Base-by-base conservation (phyloP, 2,113 vertebrate species). In the Sinosuthora webbiana region DNA sequence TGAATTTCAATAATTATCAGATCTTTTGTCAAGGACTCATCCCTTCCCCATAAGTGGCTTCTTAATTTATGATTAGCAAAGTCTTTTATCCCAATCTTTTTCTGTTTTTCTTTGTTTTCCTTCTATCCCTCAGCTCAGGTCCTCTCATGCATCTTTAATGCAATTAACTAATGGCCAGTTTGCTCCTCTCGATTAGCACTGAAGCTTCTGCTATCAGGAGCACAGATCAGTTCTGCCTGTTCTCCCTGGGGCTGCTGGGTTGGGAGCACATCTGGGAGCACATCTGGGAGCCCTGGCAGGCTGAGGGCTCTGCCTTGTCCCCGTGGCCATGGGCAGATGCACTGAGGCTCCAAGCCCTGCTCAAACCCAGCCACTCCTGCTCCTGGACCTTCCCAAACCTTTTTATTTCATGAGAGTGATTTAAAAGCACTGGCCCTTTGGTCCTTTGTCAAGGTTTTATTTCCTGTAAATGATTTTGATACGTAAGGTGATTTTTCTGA, bases 121-220 rank as follows among this genome's bases (percentile, higher is more conserved):
- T 87, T 82, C 53, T 75, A 62, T 68, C 20, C 47, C 70, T 77
- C 63, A 73, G 49, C 70, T 90, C 55, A 57, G 55, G 41, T 83
- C 63, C 78, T 85, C 88, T 90, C 67, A 80, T 93, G 82, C 79
- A 63, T 65, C 63, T 88, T 92, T 90, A 93, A 95, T 95, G 79
- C 79, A 93, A 91, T 96, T 96, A 89, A 55, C 80, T 95, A 94
- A 94, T 90, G 68, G 79, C 85, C 83, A 63, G 70, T 63, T 93
- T 28, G 4, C 67, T 90, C 10, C 59, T 80, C 70, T 83, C 42
- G 79, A 62, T 67, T 73, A 90, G 59, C 39, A 31, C 50, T 63
- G 81, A 42, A 83, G 55, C 13, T 0, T 45, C 86, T 55, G 53
- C 83, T 88, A 67, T 96, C 92, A 70, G 76, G 28, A 83, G 42